Conservation (phyloP, 2,797 vertebrate genomes). For the Gymnothorax reevesii region DNA sequence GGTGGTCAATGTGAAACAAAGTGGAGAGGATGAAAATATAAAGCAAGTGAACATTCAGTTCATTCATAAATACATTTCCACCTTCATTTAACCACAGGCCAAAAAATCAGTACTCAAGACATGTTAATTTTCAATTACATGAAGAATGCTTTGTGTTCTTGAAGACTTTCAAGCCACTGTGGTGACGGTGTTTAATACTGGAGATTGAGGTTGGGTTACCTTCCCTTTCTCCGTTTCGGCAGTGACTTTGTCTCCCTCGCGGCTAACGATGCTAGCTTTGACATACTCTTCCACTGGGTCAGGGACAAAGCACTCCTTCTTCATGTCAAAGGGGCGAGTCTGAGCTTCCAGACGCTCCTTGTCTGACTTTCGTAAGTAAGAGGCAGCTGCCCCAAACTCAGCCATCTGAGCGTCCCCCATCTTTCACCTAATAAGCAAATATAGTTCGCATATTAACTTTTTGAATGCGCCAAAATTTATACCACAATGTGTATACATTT, state of each 20-base stretch:
- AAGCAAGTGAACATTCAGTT: not conserved
- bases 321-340: conserved; percentile 84
- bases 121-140: not conserved
- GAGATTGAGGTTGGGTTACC: conserved; percentile 57
- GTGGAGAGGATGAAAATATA: not conserved
- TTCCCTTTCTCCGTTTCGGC: conserved; percentile 77
- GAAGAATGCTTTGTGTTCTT: not conserved
- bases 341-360: conserved; percentile 83
- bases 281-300: conserved; percentile 81
- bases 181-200: not conserved
- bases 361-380: conserved; percentile 83
- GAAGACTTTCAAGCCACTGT: not conserved
- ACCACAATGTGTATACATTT: not conserved
- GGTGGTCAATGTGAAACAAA: too few relatives aligned
- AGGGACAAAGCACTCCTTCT: conserved; percentile 84
- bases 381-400: conserved; percentile 80
- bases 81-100: not conserved
- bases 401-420: conserved; percentile 77
- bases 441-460: not conserved
- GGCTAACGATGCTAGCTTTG: conserved; percentile 73
- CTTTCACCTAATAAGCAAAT: conserved; percentile 34
- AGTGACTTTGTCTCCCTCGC: conserved; percentile 82
- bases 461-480: not conserved
- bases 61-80: not conserved
- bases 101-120: not conserved